Percentiles rank a stretch among this genome's conserved stretches.
Evolutionary conservation across 92 coral and sea anemone species (phyloP).

Genomic region (Blastomussa wellsi): DNA sequence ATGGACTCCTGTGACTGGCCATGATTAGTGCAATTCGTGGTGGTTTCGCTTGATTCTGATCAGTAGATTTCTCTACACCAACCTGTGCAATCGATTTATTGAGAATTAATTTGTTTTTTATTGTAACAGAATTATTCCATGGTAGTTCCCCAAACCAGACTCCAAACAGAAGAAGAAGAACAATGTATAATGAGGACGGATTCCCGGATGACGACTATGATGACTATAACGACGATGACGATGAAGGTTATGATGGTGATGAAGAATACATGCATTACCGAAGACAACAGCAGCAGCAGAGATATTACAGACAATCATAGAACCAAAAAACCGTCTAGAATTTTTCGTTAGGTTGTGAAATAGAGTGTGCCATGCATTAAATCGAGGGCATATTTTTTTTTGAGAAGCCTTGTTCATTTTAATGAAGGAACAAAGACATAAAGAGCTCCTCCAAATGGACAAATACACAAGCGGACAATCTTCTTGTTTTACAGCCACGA

Average conservation of each 20-base stretch:
- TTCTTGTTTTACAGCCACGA: too few relatives aligned
- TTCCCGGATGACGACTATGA: slow-evolving; percentile 26
- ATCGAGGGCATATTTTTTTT: too few relatives aligned
- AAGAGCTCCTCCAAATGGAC: neutral
- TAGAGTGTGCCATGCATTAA: too few relatives aligned
- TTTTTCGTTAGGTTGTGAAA: neutral
- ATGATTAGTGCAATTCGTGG: neutral
- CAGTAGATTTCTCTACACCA: neutral
- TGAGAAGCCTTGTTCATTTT: neutral
- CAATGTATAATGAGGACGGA: slow-evolving; percentile 26
- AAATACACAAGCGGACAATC: too few relatives aligned
- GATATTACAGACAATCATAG: slow-evolving; percentile 26
- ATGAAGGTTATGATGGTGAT: slow-evolving; percentile 18
- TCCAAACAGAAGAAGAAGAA: slow-evolving; percentile 8
- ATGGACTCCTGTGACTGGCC: too few relatives aligned
- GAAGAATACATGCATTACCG: slow-evolving; percentile 22
- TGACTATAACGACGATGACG: slow-evolving; percentile 13
- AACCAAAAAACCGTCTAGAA: neutral
- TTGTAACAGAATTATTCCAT: slow-evolving; percentile 13
- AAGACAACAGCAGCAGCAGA: slow-evolving; percentile 30
- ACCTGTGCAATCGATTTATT: neutral
- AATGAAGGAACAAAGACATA: neutral
- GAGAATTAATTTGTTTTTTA: neutral
- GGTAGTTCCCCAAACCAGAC: slow-evolving; percentile 6
- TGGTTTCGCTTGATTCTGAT: neutral